Evolutionary conservation across 2,113 vertebrate species (phyloP).

Genomic region (Otolemur garnettii): DNA sequence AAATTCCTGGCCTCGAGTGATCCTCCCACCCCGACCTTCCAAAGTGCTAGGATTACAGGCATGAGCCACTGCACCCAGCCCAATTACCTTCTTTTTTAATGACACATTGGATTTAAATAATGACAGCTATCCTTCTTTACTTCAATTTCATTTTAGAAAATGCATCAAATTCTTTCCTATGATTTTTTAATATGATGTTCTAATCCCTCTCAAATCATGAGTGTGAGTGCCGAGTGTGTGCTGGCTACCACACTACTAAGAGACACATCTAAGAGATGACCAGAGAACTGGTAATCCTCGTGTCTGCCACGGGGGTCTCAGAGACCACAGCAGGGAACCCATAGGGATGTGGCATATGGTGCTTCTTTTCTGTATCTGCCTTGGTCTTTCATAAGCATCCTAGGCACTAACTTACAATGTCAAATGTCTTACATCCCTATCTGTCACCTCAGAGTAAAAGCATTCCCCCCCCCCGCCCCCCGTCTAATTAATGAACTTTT

Average conservation of each 20-base stretch:
- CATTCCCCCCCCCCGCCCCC: not conserved
- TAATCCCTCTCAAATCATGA: not conserved
- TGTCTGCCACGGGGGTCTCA: rapidly evolving
- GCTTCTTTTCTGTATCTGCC: not conserved
- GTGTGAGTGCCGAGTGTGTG: not conserved
- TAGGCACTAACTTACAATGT: not conserved
- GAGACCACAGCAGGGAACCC: not conserved
- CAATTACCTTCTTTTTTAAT: not conserved
- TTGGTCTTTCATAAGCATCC: not conserved
- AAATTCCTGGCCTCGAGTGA: too few relatives aligned
- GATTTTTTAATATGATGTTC: not conserved
- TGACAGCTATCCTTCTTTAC: not conserved
- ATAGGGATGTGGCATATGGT: rapidly evolving
- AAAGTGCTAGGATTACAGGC: too few relatives aligned
- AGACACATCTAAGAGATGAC: not conserved
- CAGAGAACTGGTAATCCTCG: not conserved
- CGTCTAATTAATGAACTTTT: not conserved
- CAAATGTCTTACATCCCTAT: not conserved
- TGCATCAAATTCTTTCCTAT: not conserved
- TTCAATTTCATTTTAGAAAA: not conserved
- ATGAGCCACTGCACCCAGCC: too few relatives aligned
- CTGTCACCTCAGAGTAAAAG: not conserved
- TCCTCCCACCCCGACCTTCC: too few relatives aligned
- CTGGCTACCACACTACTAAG: not conserved
- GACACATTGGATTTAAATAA: not conserved